A percentile compares a stretch with the other conserved stretches of the same genome.
Evolutionary conservation across 1,140 invertebrate species (phyloP).

Genomic region (Pectinophora gossypiella): DNA sequence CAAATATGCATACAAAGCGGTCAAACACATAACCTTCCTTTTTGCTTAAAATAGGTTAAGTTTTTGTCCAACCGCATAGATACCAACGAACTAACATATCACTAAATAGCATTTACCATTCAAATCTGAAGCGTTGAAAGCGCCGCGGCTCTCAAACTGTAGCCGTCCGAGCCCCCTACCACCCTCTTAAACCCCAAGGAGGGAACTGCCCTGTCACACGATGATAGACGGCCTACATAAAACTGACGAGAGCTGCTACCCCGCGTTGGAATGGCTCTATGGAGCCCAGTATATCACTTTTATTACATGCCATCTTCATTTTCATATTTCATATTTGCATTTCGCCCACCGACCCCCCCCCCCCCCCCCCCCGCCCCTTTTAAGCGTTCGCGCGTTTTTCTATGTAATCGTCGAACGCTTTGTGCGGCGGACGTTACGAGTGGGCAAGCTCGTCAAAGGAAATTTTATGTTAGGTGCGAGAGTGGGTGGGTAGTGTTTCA

Average conservation of each 20-base stretch:
- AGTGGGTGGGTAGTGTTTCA: slow-evolving; percentile 3
- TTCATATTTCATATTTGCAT: slow-evolving; percentile 78
- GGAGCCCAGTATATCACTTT: slow-evolving; percentile 77
- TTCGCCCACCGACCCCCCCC: slow-evolving; percentile 39
- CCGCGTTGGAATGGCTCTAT: slow-evolving; percentile 70
- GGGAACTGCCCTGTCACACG: slow-evolving; percentile 57
- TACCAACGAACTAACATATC: too few relatives aligned
- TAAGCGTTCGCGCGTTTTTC: slow-evolving; percentile 57
- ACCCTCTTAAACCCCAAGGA: slow-evolving; percentile 31
- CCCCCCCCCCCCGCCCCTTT: slow-evolving; percentile 28
- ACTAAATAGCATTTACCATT: neutral
- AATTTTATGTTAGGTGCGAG: slow-evolving; percentile 2
- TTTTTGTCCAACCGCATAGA: too few relatives aligned
- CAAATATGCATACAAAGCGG: too few relatives aligned
- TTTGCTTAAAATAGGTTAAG: too few relatives aligned
- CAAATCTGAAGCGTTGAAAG: neutral
- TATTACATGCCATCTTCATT: slow-evolving; percentile 78
- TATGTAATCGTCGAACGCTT: slow-evolving; percentile 50
- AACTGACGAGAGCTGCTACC: slow-evolving; percentile 72
- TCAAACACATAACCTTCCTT: too few relatives aligned
- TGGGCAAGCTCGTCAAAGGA: slow-evolving; percentile 17
- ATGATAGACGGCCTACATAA: slow-evolving; percentile 74
- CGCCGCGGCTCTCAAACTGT: neutral
- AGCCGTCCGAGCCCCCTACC: slow-evolving; percentile 10
- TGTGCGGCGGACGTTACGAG: slow-evolving; percentile 31